Percentiles rank a stretch among this genome's conserved stretches.
These are phyloP conservation scores for Lutjanus erythropterus DNA, from an alignment of 2,113 vertebrate genomes.

Conservation along the genomic window DNA sequence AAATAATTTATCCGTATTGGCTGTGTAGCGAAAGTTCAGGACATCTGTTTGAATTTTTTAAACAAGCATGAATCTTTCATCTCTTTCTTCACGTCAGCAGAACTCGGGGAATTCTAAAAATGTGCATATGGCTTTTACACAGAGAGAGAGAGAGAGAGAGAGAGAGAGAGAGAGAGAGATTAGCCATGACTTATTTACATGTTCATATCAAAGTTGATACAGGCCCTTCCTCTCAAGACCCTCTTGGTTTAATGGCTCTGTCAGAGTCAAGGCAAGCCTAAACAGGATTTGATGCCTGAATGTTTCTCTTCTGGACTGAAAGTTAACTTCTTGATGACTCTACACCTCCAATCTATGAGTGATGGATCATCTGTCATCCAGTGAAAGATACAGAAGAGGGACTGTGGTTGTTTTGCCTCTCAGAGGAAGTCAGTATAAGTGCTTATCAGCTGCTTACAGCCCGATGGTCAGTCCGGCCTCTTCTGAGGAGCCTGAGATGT, in stretches of 20 bases:
- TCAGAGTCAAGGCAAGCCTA: background rate
- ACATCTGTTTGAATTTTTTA: conserved; percentile 86
- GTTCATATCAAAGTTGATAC: conserved; percentile 71
- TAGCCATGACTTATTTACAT: conserved; percentile 79
- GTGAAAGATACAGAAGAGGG: conserved; percentile 24
- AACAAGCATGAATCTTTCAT: conserved; percentile 84
- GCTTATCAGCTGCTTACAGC: conserved; percentile 58
- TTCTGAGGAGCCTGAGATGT: conserved; percentile 19
- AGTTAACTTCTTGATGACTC: conserved; percentile 40
- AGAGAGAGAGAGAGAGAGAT: conserved; percentile 41
- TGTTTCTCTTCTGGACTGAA: background rate
- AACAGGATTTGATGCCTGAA: conserved; percentile 16
- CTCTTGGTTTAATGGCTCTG: conserved; percentile 41
- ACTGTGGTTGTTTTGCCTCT: conserved; percentile 23
- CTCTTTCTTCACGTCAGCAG: conserved; percentile 77
- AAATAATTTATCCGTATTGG: conserved; percentile 79
- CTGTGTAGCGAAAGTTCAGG: conserved; percentile 80
- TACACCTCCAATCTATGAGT: conserved; percentile 8
- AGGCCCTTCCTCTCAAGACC: conserved; percentile 52
- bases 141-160: conserved; percentile 35
- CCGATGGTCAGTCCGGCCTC: conserved; percentile 46
- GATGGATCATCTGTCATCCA: conserved; percentile 27
- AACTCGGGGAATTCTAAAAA: conserved; percentile 80
- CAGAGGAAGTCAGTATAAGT: conserved; percentile 45
- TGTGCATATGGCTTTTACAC: conserved; percentile 69